Base-by-base conservation (phyloP, 2,888 invertebrate genomes). In the Balanococcus diminutus region DNA sequence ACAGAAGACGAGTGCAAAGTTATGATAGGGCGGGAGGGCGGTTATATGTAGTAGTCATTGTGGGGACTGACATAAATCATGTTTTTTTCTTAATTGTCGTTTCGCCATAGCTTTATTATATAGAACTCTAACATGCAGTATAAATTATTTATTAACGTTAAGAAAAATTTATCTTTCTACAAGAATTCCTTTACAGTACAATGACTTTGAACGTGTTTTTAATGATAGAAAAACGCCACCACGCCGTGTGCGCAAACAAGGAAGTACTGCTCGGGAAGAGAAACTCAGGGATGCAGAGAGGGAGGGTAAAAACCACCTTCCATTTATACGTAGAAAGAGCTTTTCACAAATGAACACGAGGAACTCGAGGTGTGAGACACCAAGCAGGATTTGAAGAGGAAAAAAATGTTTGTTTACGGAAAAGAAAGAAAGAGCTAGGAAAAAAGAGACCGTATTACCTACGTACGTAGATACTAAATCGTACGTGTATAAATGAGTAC, bases 131-230 rank as follows among this genome's bases (percentile, higher is more conserved):
- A 36, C 75, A 79, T 79, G 75, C 75, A 36, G 75, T 79, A 79
- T 79, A 79, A 79, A 79, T 79, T 79, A 79, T 79, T 32, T 79
- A 79, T 79, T 79, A 79, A 79, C 75, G 75, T 79, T 79, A 79
- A 79, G 75, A 79, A 79, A 79, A 79, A 79, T 79, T 79, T 36
- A 79, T 79, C 75, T 32, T 32, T n/a, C 19, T 19, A 32, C 36
- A 22, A 79, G 75, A 79, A 79, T 79, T 79, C 75, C 75, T 79
- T 36, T 36, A 32, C 75, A 79, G 75, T 79, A 79, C 75, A 36
- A 79, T 79, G 75, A 79, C 75, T 36, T 79, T 79, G 67, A 79
- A 79, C 75, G 75, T 36, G 75, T 79, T 79, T 67, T 36, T 36
- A 79, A 36, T 36, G 75, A 79, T 79, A 79, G 36, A 79, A 79